phyloP scores from a whole-genome alignment of 2,888 invertebrate genomes.

The Rhopalosiphum nymphaeae region DNA sequence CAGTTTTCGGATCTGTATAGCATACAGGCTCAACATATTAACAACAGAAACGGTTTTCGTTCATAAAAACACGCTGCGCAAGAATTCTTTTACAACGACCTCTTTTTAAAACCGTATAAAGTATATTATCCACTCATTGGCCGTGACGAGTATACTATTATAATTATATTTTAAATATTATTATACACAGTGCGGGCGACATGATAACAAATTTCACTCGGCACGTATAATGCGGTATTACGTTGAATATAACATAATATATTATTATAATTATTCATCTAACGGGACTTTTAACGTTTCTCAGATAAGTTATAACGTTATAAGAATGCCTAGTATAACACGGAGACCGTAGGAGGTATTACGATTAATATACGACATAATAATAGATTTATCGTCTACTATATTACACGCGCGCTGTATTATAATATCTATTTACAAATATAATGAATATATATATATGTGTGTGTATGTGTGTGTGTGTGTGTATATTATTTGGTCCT shows the following conservation, averaged over 20 bases:
- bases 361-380: not conserved
- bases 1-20: not conserved
- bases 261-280: not conserved
- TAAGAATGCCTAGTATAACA: not conserved
- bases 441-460: not conserved
- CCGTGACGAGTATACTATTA: not conserved
- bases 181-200: not conserved
- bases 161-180: not conserved
- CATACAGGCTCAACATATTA: not conserved
- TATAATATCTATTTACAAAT: not conserved
- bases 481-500: not conserved
- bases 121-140: not conserved
- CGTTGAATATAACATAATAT: not conserved
- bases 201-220: not conserved
- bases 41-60: not conserved
- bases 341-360: not conserved
- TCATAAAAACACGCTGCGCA: not conserved
- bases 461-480: not conserved
- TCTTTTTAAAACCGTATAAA: not conserved
- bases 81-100: not conserved
- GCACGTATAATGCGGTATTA: not conserved
- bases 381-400: not conserved
- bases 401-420: not conserved
- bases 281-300: not conserved
- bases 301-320: not conserved